A percentile compares a stretch with the other conserved stretches of the same genome.
phyloP scores from a whole-genome alignment of 2,113 vertebrate species.

The Acanthisitta chloris region DNA sequence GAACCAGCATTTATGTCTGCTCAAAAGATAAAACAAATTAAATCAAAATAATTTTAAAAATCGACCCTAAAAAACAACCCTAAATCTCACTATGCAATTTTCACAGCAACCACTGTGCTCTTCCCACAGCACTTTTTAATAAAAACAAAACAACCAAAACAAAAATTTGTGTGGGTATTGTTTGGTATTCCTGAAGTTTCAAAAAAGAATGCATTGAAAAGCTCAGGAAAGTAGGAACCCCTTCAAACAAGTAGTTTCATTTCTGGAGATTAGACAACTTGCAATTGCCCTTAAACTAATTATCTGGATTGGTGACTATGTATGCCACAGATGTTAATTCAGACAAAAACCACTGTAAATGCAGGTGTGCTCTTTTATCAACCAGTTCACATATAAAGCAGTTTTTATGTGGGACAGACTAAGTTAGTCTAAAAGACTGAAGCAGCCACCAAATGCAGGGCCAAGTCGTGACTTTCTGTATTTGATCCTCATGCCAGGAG shows the following conservation, averaged over 20 bases:
- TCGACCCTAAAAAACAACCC: rapidly evolving
- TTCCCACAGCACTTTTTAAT: neutral
- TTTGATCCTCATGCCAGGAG: neutral
- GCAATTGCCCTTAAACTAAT: neutral
- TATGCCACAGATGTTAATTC: neutral
- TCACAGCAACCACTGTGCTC: neutral
- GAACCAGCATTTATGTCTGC: neutral
- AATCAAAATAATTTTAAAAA: neutral
- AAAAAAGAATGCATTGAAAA: neutral
- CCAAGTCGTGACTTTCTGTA: neutral
- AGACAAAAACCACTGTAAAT: neutral
- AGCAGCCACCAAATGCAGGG: neutral
- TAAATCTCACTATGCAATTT: neutral
- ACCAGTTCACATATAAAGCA: neutral
- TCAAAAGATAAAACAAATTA: neutral
- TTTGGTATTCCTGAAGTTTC: neutral
- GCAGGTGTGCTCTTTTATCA: neutral
- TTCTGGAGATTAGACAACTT: too few species aligned
- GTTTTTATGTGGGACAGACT: neutral
- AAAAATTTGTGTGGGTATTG: neutral
- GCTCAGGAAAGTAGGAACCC: neutral
- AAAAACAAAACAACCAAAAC: too few species aligned
- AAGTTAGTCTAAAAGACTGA: neutral
- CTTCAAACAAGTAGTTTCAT: neutral
- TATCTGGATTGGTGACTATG: neutral